Conservation (phyloP, 1,140 invertebrate genomes). For the Solenopsis invicta region DNA sequence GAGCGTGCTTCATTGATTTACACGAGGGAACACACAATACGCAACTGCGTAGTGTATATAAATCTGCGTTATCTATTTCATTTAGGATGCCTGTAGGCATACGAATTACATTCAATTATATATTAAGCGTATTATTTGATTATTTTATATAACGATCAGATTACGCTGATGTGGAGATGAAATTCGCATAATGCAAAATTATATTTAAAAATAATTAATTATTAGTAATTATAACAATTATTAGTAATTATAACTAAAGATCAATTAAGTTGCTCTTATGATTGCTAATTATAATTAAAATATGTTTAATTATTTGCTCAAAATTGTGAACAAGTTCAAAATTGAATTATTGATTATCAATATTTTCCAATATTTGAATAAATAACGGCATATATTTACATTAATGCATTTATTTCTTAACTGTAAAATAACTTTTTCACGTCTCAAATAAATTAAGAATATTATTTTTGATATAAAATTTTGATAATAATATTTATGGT, state of each 20-base stretch:
- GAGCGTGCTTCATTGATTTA: constrained; percentile 24
- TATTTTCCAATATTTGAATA: background rate
- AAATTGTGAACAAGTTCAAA: no score
- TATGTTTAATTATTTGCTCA: background rate
- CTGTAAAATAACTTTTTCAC: background rate
- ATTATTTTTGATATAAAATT: background rate
- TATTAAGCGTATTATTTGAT: constrained; percentile 34
- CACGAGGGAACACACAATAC: constrained; percentile 26
- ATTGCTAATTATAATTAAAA: background rate
- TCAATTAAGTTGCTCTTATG: constrained; percentile 18
- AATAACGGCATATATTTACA: background rate
- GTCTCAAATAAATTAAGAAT: background rate
- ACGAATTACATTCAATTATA: constrained; percentile 15
- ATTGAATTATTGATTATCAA: background rate
- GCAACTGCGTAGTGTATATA: constrained; percentile 30
- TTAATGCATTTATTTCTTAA: background rate
- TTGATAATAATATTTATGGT: constrained; percentile 2
- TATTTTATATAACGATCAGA: constrained; percentile 23
- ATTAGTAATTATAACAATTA: constrained; percentile 10
- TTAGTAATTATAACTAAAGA: background rate
- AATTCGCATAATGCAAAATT: constrained; percentile 16
- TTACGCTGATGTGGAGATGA: constrained; percentile 27
- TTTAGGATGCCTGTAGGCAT: constrained; percentile 2
- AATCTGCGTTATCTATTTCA: constrained; percentile 48
- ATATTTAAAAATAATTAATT: constrained; percentile 18